These are phyloP conservation scores for Ennomos fuscantarius DNA, from an alignment of 2,888 invertebrate genomes.

Conservation along the genomic window DNA sequence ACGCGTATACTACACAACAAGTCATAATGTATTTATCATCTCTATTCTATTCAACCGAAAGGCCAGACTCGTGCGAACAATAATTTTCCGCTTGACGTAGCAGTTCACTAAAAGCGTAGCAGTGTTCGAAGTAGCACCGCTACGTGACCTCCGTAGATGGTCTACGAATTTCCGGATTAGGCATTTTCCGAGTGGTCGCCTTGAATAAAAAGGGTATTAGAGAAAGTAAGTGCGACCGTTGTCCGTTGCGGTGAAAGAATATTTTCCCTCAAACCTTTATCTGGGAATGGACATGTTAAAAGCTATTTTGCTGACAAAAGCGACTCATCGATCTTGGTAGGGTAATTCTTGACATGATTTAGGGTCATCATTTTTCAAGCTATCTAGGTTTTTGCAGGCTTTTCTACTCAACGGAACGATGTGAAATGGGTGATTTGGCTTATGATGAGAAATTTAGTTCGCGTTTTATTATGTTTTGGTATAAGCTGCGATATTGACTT, in stretches of 20 bases:
- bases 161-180: constrained; percentile 36
- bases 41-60: constrained; percentile 18
- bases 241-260: constrained; percentile 15
- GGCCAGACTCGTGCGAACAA: constrained; percentile 24
- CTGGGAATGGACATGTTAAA: constrained; percentile 22
- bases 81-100: constrained; percentile 34
- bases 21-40: background rate
- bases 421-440: constrained; percentile 4
- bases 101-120: constrained; percentile 41
- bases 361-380: constrained; percentile 22
- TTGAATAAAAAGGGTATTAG: constrained; percentile 30
- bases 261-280: constrained; percentile 22
- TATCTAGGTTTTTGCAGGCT: constrained; percentile 9
- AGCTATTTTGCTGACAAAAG: constrained; percentile 28
- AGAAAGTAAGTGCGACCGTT: constrained; percentile 19
- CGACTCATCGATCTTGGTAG: constrained; percentile 21
- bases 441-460: background rate
- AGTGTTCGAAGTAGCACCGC: constrained; percentile 34
- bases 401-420: background rate
- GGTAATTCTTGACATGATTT: constrained; percentile 33
- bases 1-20: background rate
- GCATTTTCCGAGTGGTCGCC: constrained; percentile 22
- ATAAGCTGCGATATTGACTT: too few relatives aligned
- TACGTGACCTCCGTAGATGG: constrained; percentile 43
- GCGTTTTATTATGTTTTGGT: too few relatives aligned